phyloP scores from a whole-genome alignment of 2,888 invertebrate species.

The Plagodis dolabraria region DNA sequence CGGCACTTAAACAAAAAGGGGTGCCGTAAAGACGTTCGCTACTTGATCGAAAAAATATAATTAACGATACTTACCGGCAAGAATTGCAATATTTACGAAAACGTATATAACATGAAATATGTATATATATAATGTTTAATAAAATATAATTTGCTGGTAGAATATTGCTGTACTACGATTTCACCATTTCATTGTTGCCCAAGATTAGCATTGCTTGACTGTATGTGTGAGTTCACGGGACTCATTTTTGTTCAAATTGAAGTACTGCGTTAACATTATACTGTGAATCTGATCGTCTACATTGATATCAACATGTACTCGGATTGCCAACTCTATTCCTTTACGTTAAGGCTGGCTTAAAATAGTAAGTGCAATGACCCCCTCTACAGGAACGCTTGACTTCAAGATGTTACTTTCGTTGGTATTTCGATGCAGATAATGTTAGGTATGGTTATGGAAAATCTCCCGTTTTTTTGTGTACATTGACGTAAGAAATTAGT shows the following conservation, averaged over 20 bases:
- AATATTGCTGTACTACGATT: too few species aligned
- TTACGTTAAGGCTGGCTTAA: constrained; percentile 58
- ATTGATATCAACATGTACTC: constrained; percentile 64
- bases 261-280: constrained; percentile 16
- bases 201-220: too few species aligned
- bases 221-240: not conserved
- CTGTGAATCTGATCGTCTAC: constrained; percentile 80
- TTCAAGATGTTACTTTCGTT: constrained; percentile 74
- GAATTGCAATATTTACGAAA: too few species aligned
- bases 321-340: constrained; percentile 62
- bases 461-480: constrained; percentile 22
- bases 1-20: too few species aligned
- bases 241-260: constrained; percentile 1
- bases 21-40: too few species aligned
- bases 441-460: constrained; percentile 53
- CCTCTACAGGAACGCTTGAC: constrained; percentile 54
- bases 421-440: constrained; percentile 63
- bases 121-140: too few species aligned
- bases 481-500: constrained; percentile 14
- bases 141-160: too few species aligned
- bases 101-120: too few species aligned
- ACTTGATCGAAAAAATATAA: too few species aligned
- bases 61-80: too few species aligned
- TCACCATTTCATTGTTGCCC: too few species aligned
- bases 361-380: constrained; percentile 76